Percentiles rank a stretch among this genome's conserved stretches.
Conservation (phyloP, 2,797 vertebrate genomes). For the Merluccius polli region DNA sequence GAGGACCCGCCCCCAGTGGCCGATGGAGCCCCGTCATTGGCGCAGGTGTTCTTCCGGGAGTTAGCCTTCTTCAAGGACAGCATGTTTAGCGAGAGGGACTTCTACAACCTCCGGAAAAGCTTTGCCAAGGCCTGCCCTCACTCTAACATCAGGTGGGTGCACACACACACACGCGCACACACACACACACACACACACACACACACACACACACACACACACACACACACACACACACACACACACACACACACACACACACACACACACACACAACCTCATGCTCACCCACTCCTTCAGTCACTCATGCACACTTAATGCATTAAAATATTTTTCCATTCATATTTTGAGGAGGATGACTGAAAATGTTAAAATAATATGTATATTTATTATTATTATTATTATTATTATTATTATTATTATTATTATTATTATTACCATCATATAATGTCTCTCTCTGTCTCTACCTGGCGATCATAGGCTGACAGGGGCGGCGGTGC, state of each 20-base stretch:
- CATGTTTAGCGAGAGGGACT: slow-evolving; percentile 84
- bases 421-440: neutral
- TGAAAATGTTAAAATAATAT: neutral
- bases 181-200: neutral
- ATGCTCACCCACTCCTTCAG: no score
- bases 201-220: neutral
- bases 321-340: neutral
- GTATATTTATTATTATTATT: no score
- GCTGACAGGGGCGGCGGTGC: slow-evolving; percentile 81
- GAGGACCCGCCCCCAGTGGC: slow-evolving; percentile 57
- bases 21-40: slow-evolving; percentile 51
- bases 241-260: no score
- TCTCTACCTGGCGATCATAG: slow-evolving; percentile 50
- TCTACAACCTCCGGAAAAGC: slow-evolving; percentile 73
- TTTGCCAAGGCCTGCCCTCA: slow-evolving; percentile 83
- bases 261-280: no score
- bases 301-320: neutral
- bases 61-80: slow-evolving; percentile 80
- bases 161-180: neutral
- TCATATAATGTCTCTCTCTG: neutral
- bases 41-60: slow-evolving; percentile 78
- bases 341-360: neutral
- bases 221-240: no score
- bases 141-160: slow-evolving; percentile 81
- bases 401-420: neutral